Base-by-base conservation (phyloP, 2,797 vertebrate species). In the Nyctibius grandis region DNA sequence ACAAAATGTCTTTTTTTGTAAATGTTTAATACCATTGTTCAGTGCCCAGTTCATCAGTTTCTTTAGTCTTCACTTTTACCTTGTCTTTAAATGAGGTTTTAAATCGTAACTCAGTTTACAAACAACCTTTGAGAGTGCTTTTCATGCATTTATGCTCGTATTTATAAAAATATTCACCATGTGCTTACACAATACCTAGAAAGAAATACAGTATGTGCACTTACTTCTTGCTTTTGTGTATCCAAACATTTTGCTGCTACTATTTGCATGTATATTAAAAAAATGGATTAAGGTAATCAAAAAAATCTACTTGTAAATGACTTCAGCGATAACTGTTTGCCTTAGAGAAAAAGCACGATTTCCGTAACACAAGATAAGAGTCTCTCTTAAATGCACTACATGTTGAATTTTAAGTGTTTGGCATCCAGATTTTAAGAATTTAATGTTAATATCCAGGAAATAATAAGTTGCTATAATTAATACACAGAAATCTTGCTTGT, bases 351-450 rank as follows among this genome's bases (percentile, higher is more conserved):
- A 95, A 77, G 21, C 59, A 94, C 17, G 9, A 73, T 88, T 97
- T 91, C 94, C 96, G 59, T 92, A 97, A 94, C 60, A 80, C n/a
- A 64, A 53, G 80, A 90, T 95, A 95, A 97, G 89, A 96, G 74
- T 42, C 85, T 95, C 96, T 95, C 88, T 92, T 79, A 96, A 96
- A 93, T 2, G 3, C 74, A 94, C 74, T 74, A 40, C 96, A 68
- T 96, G 93, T 96, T 96, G 97, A 97, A 97, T 97, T 94, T 96
- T 92, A 89, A 96, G 76, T 70, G 82, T 93, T 93, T 98, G 96
- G 96, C 97, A 97, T 92, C 79, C 91, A 92, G 95, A 81, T 96
- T 97, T 94, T 65, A 88, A 95, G 81, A 93, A 91, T 93, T 57
- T 69, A 61, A 92, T 91, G 47, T 47, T 93, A 83, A 88, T 94